Percentiles rank a stretch among this genome's conserved stretches.
These are phyloP conservation scores for Coracias cyanogaster DNA, from an alignment of 2,797 vertebrate genomes.

Conservation along the genomic window DNA sequence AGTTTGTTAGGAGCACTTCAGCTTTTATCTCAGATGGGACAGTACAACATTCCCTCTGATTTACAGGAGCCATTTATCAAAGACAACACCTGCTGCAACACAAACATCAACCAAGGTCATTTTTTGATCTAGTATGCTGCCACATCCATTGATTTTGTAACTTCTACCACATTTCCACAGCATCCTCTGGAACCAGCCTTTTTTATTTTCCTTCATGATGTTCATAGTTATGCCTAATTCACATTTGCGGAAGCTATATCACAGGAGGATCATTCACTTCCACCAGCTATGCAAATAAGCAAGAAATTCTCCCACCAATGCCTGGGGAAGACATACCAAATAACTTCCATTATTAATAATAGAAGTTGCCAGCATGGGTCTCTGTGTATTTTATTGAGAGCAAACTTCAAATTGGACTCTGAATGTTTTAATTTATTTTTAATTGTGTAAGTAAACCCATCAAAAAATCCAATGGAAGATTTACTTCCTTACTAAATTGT, in stretches of 20 bases:
- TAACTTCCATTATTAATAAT: slow-evolving; percentile 25
- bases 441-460: slow-evolving; percentile 11
- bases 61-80: slow-evolving; percentile 64
- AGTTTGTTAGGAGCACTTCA: slow-evolving; percentile 67
- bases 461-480: not conserved
- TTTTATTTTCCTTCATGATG: not conserved
- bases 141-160: not conserved
- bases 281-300: not conserved
- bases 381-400: not conserved
- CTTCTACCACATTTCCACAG: not conserved
- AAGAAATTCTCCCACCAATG: not conserved
- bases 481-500: not conserved
- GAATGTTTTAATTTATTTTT: slow-evolving; percentile 39
- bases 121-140: not conserved
- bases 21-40: slow-evolving; percentile 41
- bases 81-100: slow-evolving; percentile 10
- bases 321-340: not conserved
- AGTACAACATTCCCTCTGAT: slow-evolving; percentile 16
- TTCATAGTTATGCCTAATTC: not conserved
- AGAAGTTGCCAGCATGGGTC: not conserved
- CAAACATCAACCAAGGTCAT: slow-evolving; percentile 4
- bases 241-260: not conserved
- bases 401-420: not conserved
- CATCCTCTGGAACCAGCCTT: not conserved
- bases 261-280: not conserved